Evolutionary conservation across 2,113 vertebrate species (phyloP), one percentile per base, ranked within the genome.

Genomic region (Siniperca chuatsi): DNA sequence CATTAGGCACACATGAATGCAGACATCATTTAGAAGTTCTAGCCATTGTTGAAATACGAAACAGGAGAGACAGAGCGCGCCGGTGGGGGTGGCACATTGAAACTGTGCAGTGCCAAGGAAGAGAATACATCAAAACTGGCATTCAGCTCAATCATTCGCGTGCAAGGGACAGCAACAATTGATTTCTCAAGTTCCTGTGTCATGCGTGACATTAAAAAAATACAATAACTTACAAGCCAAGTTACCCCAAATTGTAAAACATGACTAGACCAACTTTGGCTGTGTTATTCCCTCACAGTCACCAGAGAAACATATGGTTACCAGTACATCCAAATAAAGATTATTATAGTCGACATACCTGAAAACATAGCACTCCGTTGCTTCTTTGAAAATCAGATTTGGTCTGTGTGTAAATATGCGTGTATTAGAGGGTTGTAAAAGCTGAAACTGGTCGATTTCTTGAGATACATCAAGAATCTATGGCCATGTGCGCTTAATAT

Each of bases 1-100:
- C 89, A 92, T 94, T 89, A 95, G 94, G 94, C 93, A 95, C 94
- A 95, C 85, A 85, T 92, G 91, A 94, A 94, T 86, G 90, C 89
- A 94, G 88, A 93, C 89, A 86, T 89, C 86, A 83, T 87, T 83
- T 89, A 68, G 84, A 77, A 84, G 88, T 81, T 94, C 55, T 84
- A 93, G 81, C 74, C 70, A 78, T 18, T 82, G 86, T 84, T 91
- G 77, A 94, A 92, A 90, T 89, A 90, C 88, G 71, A 85, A 88
- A 92, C 87, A 90, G 48, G 46, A 71, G 54, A 61, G 29, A 25
- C 60, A 62, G 5, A 21, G 4, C 1, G 33, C 8, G 64, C 2
- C 12, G 40, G 13, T 8, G 37, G 6, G 29, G 80, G 37, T 76
- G 83, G 65, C 82, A 78, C 89, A 88, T 37, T 70, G 42, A 80